Percentiles rank a stretch among this genome's conserved stretches.
phyloP scores from a whole-genome alignment of 2,113 vertebrate genomes.

The Anoplopoma fimbria region DNA sequence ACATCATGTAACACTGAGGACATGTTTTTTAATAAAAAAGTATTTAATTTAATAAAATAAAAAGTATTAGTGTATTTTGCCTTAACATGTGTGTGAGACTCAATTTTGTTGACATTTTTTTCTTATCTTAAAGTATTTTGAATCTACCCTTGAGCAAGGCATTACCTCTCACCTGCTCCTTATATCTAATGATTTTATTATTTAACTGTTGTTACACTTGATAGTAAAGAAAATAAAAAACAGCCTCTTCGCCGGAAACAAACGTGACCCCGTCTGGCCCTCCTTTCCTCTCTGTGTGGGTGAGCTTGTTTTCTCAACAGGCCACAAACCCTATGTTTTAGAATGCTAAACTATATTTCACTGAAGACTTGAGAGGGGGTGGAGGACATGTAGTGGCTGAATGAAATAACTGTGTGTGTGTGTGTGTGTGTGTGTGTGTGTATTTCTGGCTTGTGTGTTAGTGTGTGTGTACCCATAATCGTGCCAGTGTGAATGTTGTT shows the following conservation, averaged over 20 bases:
- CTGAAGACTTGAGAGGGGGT: slow-evolving; percentile 58
- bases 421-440: slow-evolving; percentile 26
- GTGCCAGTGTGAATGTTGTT: slow-evolving; percentile 42
- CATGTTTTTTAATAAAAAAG: background rate
- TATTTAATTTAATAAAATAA: no score
- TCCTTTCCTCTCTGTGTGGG: slow-evolving; percentile 73
- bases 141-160: background rate
- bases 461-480: background rate
- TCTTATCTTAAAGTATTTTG: background rate
- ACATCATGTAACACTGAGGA: slow-evolving; percentile 10
- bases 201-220: background rate
- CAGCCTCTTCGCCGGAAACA: slow-evolving; percentile 62
- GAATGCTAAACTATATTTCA: slow-evolving; percentile 69
- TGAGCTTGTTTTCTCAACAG: slow-evolving; percentile 70
- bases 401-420: slow-evolving; percentile 52
- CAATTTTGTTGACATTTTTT: background rate
- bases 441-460: slow-evolving; percentile 23
- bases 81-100: slow-evolving; percentile 8
- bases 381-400: slow-evolving; percentile 61
- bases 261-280: slow-evolving; percentile 51
- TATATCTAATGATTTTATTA: background rate
- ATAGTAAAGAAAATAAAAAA: slow-evolving; percentile 4
- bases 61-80: background rate
- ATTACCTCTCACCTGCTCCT: background rate
- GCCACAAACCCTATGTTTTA: slow-evolving; percentile 79